Conservation (phyloP, 2,113 vertebrate species). For the Columba janthina region DNA sequence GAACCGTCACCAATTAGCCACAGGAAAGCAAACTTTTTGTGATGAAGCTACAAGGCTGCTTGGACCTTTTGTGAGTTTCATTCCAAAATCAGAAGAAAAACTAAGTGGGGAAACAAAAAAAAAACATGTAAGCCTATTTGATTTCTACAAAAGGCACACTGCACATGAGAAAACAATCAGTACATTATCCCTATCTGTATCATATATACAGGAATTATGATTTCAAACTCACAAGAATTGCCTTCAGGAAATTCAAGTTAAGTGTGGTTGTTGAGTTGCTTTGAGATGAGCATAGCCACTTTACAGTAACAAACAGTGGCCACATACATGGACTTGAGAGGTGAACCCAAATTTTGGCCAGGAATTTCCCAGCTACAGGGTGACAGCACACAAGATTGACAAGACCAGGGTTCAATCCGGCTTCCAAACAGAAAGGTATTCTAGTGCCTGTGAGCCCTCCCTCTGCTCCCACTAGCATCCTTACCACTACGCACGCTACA, state of each 20-base stretch:
- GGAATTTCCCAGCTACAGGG: background rate
- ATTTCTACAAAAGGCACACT: background rate
- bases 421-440: background rate
- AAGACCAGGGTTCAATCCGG: background rate
- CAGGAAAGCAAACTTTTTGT: background rate
- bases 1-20: background rate
- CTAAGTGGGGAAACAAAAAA: background rate
- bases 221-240: background rate
- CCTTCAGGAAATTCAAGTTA: background rate
- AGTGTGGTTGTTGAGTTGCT: background rate
- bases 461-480: background rate
- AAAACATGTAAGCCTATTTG: rapidly evolving
- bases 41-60: background rate
- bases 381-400: background rate
- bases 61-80: background rate
- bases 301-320: background rate
- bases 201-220: rapidly evolving
- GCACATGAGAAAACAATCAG: background rate
- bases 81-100: background rate
- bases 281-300: background rate
- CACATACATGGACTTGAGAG: rapidly evolving
- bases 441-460: background rate
- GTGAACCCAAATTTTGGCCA: background rate
- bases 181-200: background rate
- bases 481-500: background rate